phyloP scores from a whole-genome alignment of 2,113 vertebrate genomes.

The Miniopterus natalensis region DNA sequence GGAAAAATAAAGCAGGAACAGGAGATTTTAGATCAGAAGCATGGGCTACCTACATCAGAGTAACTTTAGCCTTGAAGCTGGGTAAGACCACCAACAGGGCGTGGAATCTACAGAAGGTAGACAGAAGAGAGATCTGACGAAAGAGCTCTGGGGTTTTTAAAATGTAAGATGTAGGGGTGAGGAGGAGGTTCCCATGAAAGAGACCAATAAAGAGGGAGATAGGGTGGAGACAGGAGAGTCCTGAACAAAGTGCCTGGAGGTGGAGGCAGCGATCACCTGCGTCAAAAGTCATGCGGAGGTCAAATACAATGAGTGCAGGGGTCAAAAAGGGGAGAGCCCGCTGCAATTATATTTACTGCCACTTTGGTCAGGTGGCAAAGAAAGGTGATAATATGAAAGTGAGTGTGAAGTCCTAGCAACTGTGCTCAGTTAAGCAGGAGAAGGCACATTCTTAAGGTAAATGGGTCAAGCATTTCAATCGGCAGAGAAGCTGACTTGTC shows the following conservation, averaged over 20 bases:
- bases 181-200: not conserved
- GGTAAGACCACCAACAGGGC: not conserved
- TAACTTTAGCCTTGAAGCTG: not conserved
- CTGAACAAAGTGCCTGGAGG: not conserved
- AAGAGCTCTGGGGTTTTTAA: not conserved
- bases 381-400: not conserved
- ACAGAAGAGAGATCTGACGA: not conserved
- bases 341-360: not conserved
- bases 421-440: not conserved
- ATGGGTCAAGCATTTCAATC: not conserved
- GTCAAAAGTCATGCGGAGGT: not conserved
- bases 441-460: not conserved
- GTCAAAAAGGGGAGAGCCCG: not conserved
- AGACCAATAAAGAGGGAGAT: not conserved
- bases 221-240: not conserved
- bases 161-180: not conserved
- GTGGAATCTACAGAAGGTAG: fast-evolving
- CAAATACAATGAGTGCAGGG: not conserved
- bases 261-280: not conserved
- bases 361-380: not conserved
- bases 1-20: not conserved
- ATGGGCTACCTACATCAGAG: not conserved
- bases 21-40: not conserved
- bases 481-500: not conserved
- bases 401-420: not conserved